Conservation (phyloP, 2,113 vertebrate species). For the Aix galericulata region DNA sequence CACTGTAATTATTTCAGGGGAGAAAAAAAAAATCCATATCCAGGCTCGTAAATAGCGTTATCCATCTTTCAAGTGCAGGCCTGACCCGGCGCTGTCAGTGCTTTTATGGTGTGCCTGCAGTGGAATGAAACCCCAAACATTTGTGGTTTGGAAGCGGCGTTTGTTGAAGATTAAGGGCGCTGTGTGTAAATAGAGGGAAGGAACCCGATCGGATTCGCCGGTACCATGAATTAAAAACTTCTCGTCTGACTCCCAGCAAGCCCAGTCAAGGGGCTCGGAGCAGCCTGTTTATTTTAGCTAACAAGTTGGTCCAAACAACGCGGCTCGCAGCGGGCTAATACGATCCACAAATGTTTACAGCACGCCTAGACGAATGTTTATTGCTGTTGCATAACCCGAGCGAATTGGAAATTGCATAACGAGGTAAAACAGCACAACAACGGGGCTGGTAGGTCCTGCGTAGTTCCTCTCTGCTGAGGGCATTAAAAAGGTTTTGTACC, state of each 20-base stretch:
- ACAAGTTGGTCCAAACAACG: neutral
- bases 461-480: neutral
- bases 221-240: neutral
- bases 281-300: slow-evolving; percentile 32
- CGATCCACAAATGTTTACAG: neutral
- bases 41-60: neutral
- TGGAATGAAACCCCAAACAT: slow-evolving; percentile 22
- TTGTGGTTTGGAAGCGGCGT: slow-evolving; percentile 39
- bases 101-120: neutral
- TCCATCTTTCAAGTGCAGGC: slow-evolving; percentile 4
- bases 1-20: neutral
- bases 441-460: neutral
- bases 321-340: neutral
- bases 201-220: neutral
- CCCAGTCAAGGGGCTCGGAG: neutral
- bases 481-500: neutral
- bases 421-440: neutral
- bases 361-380: neutral
- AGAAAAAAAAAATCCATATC: neutral
- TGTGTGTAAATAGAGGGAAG: neutral
- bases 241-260: neutral
- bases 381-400: neutral
- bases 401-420: slow-evolving; percentile 4
- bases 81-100: neutral
- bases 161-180: neutral